Evolutionary conservation across 2,113 vertebrate genomes (phyloP), one percentile per base, ranked within the genome.

Genomic region (Pangasianodon gigas): DNA sequence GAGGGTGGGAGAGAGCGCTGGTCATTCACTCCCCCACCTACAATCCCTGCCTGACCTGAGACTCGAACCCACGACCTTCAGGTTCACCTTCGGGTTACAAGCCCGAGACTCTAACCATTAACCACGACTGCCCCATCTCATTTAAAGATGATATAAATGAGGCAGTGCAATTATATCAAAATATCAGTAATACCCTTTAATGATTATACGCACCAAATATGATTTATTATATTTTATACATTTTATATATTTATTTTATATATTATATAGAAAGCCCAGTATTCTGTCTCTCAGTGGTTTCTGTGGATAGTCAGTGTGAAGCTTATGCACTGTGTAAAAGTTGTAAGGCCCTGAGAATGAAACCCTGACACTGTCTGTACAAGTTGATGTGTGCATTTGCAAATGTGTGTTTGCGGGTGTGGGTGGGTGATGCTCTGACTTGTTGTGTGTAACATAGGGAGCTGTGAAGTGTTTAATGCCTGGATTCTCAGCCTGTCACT

Each of bases 401-500:
- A 60, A 77, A 54, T 84, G 48, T 62, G 65, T 48, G 21, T 67
- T 29, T 88, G 37, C 18, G 80, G 60, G 48, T 82, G 84, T 89
- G 62, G 82, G 65, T 90, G 80, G 89, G 69, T 90, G 52, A 81
- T 88, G 29, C 81, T 86, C 82, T 84, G 21, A 88, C 56, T 80
- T 65, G 41, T 41, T 82, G 77, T 87, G 80, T 87, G 85, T 87
- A 87, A 90, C 48, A 26, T 46, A 62, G 29, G 65, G 13, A 80
- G 85, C 87, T 85, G 89, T 89, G 89, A 52, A 81, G 89, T 90
- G 62, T 48, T 88, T 90, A 88, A 92, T n/a, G 92, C 60, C 81
- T 90, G 88, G 69, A 84, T 90, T 90, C 90, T 85, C 89, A 75
- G 65, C 87, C 89, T 62, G 87, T 88, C 56, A 89, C 85, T 93